A percentile compares a stretch with the other conserved stretches of the same genome.
phyloP scores from a whole-genome alignment of 2,113 vertebrate genomes.

The Megaptera novaeangliae region DNA sequence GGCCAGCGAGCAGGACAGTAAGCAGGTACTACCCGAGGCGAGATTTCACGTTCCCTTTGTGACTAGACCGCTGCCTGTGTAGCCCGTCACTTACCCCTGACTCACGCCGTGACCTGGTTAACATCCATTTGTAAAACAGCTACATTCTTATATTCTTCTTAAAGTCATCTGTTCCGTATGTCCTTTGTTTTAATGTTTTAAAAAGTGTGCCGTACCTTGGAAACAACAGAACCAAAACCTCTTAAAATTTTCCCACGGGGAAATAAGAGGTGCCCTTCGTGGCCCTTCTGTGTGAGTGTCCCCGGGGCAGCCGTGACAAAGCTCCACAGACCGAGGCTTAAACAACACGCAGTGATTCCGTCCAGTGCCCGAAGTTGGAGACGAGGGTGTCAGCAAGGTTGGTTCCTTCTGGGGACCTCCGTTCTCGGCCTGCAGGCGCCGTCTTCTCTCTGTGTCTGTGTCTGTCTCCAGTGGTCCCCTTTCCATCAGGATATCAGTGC shows the following conservation, averaged over 20 bases:
- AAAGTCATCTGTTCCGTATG: fast-evolving
- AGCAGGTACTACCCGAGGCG: slow-evolving; percentile 71
- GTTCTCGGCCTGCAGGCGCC: fast-evolving
- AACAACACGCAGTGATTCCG: fast-evolving
- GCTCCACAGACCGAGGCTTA: too few relatives aligned
- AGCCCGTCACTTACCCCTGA: fast-evolving
- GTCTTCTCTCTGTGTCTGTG: background rate
- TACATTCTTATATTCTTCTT: background rate
- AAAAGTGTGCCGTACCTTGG: background rate
- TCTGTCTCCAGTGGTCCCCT: background rate
- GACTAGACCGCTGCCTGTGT: background rate
- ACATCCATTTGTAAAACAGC: fast-evolving
- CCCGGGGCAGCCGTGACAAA: fast-evolving
- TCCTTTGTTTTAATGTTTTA: background rate
- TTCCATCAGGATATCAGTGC: background rate
- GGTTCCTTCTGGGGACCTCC: background rate
- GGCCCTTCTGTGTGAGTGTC: background rate
- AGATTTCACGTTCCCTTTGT: background rate
- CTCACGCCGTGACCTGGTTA: background rate
- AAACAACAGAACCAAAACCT: background rate
- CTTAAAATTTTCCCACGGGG: fast-evolving
- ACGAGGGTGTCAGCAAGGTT: fast-evolving
- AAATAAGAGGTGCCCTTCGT: background rate
- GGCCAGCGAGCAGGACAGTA: slow-evolving; percentile 84
- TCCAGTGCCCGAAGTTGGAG: fast-evolving